These are phyloP conservation scores for Apocrypta bakeri DNA, from an alignment of 1,140 invertebrate genomes.

Conservation along the genomic window DNA sequence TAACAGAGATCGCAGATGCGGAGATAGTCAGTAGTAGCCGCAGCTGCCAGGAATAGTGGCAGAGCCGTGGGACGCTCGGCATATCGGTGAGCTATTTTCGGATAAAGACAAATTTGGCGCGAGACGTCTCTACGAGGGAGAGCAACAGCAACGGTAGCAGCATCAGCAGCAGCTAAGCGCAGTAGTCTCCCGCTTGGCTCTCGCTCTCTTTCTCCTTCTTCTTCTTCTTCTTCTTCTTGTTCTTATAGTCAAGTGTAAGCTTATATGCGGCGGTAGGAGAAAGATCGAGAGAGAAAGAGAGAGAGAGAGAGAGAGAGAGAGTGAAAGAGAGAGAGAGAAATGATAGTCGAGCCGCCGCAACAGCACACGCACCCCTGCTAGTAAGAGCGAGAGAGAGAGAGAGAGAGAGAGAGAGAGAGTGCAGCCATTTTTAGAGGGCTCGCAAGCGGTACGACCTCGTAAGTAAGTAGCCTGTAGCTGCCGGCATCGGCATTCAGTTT, in stretches of 20 bases:
- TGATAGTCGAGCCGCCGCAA: not conserved
- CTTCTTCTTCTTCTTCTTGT: constrained; percentile 13
- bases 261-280: constrained; percentile 67
- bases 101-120: constrained; percentile 88
- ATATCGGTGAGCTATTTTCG: constrained; percentile 78
- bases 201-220: constrained; percentile 16
- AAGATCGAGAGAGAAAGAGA: constrained; percentile 40
- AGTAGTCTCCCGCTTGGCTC: constrained; percentile 46
- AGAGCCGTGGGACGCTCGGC: constrained; percentile 60
- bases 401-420: constrained; percentile 49
- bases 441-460: constrained; percentile 50
- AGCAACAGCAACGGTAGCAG: not conserved
- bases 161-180: not conserved
- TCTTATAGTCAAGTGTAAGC: constrained; percentile 74
- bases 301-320: constrained; percentile 9
- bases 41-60: constrained; percentile 61
- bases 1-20: not conserved
- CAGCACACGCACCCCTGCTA: constrained; percentile 7
- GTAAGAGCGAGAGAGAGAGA: not conserved
- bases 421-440: constrained; percentile 75
- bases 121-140: constrained; percentile 70
- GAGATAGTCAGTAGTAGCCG: constrained; percentile 42
- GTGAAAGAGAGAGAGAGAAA: not conserved
- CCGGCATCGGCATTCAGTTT: constrained; percentile 73
- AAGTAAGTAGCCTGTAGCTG: constrained; percentile 60